Evolutionary conservation across 2,888 invertebrate species (phyloP).

Genomic region (Nomada fucata): DNA sequence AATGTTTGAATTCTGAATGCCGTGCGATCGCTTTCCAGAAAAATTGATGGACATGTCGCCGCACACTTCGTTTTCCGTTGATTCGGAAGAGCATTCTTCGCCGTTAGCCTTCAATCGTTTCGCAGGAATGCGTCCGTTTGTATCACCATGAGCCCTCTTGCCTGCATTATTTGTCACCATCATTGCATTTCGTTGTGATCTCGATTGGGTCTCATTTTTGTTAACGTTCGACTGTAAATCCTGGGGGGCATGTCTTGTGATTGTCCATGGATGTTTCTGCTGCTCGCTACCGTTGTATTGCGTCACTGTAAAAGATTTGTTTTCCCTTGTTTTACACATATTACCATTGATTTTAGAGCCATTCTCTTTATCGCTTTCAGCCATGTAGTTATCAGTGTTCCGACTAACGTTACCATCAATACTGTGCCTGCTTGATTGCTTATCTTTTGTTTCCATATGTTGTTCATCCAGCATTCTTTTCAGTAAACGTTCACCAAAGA

Average conservation of each 20-base stretch:
- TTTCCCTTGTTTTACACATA: not conserved
- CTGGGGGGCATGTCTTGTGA: not conserved
- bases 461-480: slow-evolving; percentile 62
- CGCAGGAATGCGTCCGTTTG: not conserved
- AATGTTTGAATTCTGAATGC: not conserved
- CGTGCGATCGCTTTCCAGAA: not conserved
- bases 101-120: slow-evolving; percentile 19
- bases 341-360: slow-evolving; percentile 13
- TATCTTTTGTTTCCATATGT: slow-evolving; percentile 22
- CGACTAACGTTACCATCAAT: not conserved
- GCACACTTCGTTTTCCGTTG: not conserved
- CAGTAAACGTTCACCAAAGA: slow-evolving; percentile 77
- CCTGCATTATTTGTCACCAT: not conserved
- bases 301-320: not conserved
- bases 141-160: slow-evolving; percentile 23
- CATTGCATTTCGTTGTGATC: not conserved
- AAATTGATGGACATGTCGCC: not conserved
- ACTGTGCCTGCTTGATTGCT: slow-evolving; percentile 1
- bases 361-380: slow-evolving; percentile 64
- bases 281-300: not conserved
- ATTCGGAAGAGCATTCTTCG: not conserved
- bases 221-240: not conserved
- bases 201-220: not conserved
- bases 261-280: not conserved
- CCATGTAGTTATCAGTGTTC: slow-evolving; percentile 11